phyloP scores from a whole-genome alignment of 2,888 invertebrate genomes.

The Apamea epomidion region DNA sequence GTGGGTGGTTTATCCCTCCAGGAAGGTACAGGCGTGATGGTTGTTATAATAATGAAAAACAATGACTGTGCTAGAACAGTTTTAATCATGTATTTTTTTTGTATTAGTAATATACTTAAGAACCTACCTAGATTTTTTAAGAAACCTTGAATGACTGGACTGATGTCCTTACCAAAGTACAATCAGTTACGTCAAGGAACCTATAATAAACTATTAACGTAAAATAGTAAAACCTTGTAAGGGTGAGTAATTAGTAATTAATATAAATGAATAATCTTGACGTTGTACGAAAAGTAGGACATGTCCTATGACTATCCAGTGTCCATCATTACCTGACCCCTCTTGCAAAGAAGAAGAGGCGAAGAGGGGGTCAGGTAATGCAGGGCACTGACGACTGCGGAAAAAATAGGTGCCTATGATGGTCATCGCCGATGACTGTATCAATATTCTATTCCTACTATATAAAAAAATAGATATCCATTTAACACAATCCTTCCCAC shows the following conservation, averaged over 20 bases:
- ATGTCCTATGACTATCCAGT: neutral
- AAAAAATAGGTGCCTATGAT: neutral
- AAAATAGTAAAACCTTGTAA: constrained; percentile 19
- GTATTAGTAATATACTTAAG: neutral
- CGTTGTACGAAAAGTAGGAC: constrained; percentile 23
- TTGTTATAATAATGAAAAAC: too few species aligned
- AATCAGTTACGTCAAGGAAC: neutral
- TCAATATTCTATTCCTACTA: too few species aligned
- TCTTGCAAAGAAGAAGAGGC: neutral
- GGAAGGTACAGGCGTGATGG: too few species aligned
- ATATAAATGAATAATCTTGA: constrained; percentile 15
- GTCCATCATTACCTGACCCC: neutral
- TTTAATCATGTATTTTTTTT: too few species aligned
- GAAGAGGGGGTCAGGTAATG: neutral
- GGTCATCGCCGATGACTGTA: constrained; percentile 9
- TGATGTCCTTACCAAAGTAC: neutral
- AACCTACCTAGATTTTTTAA: neutral
- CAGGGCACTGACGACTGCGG: neutral
- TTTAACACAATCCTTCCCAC: too few species aligned
- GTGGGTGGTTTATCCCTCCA: too few species aligned
- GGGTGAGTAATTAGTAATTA: constrained; percentile 27
- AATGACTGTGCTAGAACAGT: too few species aligned
- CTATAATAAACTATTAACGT: neutral
- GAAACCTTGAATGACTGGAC: constrained; percentile 24
- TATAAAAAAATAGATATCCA: too few species aligned